A percentile compares a stretch with the other conserved stretches of the same genome.
Conservation (phyloP, 2,113 vertebrate species). For the Vidua macroura region DNA sequence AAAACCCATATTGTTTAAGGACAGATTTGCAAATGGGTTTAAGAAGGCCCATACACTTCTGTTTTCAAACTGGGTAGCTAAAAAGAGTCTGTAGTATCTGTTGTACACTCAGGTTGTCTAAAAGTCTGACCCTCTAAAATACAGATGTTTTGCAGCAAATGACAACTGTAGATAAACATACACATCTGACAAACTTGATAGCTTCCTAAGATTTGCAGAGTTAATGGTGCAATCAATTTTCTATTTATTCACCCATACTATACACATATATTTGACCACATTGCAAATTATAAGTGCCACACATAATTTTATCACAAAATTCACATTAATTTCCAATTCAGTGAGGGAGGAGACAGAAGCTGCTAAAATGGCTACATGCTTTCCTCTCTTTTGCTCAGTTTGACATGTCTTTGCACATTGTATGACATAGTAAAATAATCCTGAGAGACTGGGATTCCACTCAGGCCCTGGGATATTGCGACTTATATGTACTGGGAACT, state of each 20-base stretch:
- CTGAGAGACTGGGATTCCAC: not conserved
- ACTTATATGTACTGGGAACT: not conserved
- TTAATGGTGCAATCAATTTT: not conserved
- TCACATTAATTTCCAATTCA: not conserved
- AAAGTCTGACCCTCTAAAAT: not conserved
- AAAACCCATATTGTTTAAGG: not conserved
- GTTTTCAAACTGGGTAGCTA: not conserved
- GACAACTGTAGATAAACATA: not conserved
- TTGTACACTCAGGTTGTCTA: not conserved
- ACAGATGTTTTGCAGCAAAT: not conserved
- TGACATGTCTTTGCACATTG: not conserved
- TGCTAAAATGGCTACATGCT: not conserved
- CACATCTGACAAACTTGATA: not conserved
- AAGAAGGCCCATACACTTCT: not conserved
- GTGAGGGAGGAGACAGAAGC: not conserved
- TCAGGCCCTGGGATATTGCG: not conserved
- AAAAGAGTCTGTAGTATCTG: not conserved
- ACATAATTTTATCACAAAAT: not conserved
- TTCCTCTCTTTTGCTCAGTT: not conserved
- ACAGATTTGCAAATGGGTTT: not conserved
- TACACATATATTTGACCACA: not conserved
- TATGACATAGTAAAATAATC: fast-evolving
- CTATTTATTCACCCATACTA: not conserved
- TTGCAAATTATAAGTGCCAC: not conserved
- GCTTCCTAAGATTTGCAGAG: not conserved